phyloP scores from a whole-genome alignment of 2,888 invertebrate genomes.

The Caenorhabditis wallacei region DNA sequence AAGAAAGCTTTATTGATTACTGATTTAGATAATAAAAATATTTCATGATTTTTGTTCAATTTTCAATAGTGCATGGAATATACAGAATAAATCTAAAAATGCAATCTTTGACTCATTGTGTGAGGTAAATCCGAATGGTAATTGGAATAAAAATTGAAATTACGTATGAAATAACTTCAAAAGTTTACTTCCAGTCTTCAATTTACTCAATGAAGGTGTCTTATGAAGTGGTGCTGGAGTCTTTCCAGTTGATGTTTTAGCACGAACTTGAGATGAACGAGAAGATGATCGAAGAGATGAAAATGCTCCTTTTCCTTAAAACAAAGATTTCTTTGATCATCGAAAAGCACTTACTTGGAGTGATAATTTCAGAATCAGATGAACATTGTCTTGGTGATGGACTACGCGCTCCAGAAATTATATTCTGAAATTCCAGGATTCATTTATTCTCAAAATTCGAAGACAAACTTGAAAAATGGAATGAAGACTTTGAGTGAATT shows the following conservation, averaged over 20 bases:
- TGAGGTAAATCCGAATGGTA: no score
- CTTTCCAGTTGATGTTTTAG: slow-evolving; percentile 69
- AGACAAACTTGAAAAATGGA: slow-evolving; percentile 68
- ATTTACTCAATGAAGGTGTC: slow-evolving; percentile 72
- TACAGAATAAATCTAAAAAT: no score
- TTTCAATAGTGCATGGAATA: no score
- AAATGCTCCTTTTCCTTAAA: slow-evolving; percentile 71
- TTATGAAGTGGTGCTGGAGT: slow-evolving; percentile 72
- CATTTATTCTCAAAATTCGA: no score
- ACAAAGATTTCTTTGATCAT: neutral
- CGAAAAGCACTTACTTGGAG: slow-evolving; percentile 54
- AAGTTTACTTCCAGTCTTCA: slow-evolving; percentile 76
- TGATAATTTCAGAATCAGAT: slow-evolving; percentile 77
- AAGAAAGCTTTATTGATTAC: neutral
- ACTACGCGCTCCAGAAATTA: slow-evolving; percentile 73
- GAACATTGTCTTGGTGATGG: slow-evolving; percentile 78
- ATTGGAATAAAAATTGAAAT: neutral
- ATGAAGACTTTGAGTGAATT: slow-evolving; percentile 73
- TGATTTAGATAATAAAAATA: no score
- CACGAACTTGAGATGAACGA: slow-evolving; percentile 69
- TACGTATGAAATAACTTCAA: slow-evolving; percentile 75
- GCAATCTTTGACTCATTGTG: no score
- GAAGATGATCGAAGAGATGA: slow-evolving; percentile 70
- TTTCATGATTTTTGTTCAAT: no score
- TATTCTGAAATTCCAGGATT: slow-evolving; percentile 50